phyloP scores from a whole-genome alignment of 2,797 vertebrate species.

The Aythya fuligula region DNA sequence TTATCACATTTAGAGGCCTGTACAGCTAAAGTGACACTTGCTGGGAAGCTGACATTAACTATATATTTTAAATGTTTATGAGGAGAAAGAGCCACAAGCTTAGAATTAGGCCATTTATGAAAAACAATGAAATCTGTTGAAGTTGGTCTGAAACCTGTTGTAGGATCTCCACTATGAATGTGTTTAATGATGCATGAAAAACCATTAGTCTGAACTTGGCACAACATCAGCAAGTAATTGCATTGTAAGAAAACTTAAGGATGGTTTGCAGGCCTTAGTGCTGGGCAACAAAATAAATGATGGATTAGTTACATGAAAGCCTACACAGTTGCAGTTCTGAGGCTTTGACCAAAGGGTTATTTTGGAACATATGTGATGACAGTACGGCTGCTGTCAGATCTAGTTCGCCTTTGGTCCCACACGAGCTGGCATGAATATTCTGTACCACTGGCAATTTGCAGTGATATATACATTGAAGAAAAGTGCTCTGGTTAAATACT shows the following conservation, averaged over 20 bases:
- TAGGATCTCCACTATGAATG: constrained; percentile 40
- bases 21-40: constrained; percentile 42
- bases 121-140: constrained; percentile 66
- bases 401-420: constrained; percentile 7
- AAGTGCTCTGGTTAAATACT: constrained; percentile 44
- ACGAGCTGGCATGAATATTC: constrained; percentile 44
- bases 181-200: constrained; percentile 74
- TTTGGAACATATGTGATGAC: constrained; percentile 58
- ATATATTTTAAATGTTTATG: constrained; percentile 69
- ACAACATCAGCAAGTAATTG: constrained; percentile 63
- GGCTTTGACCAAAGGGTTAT: constrained; percentile 41
- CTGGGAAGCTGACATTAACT: constrained; percentile 69
- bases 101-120: constrained; percentile 54
- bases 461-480: constrained; percentile 30
- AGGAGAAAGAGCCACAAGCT: constrained; percentile 47
- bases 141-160: constrained; percentile 64
- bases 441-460: constrained; percentile 45
- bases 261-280: constrained; percentile 52
- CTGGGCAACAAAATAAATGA: constrained; percentile 53
- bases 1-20: neutral
- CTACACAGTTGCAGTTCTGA: constrained; percentile 39
- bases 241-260: constrained; percentile 42
- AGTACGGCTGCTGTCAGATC: constrained; percentile 54
- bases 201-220: constrained; percentile 54
- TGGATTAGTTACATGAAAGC: constrained; percentile 33